Conservation (phyloP, 1,140 invertebrate species). For the Plodia interpunctella region DNA sequence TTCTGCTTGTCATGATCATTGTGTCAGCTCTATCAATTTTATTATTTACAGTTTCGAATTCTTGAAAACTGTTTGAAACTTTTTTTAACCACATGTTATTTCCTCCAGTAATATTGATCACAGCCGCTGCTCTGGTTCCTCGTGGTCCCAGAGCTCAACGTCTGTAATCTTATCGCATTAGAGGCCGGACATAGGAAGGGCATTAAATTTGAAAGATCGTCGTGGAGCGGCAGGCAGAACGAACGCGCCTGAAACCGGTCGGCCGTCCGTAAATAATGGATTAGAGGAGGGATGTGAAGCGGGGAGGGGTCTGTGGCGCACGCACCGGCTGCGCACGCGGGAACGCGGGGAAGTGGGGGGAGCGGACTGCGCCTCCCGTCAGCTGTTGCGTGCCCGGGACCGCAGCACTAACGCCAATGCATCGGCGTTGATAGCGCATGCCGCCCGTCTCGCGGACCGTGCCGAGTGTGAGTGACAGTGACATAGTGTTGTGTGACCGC, state of each 20-base stretch:
- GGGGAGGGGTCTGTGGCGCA: conserved; percentile 32
- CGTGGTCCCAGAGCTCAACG: conserved; percentile 35
- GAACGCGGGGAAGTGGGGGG: conserved; percentile 30
- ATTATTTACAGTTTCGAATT: no score
- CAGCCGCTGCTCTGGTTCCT: conserved; percentile 18
- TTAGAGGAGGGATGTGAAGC: conserved; percentile 49
- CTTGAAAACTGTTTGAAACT: background rate
- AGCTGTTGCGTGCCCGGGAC: conserved; percentile 71
- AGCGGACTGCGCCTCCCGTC: conserved; percentile 63
- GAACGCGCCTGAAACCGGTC: conserved; percentile 74
- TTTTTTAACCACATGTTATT: background rate
- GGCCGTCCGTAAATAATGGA: conserved; percentile 75
- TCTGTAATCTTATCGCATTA: conserved; percentile 71
- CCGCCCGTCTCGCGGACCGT: conserved; percentile 36
- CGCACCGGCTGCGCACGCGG: conserved; percentile 49
- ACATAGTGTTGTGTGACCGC: conserved; percentile 42
- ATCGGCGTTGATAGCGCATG: conserved; percentile 62
- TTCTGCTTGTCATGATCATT: no score
- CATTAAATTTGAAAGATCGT: conserved; percentile 74
- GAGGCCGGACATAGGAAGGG: conserved; percentile 75
- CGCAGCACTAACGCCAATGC: conserved; percentile 60
- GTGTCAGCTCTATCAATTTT: no score
- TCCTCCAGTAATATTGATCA: background rate
- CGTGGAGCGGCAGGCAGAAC: conserved; percentile 58
- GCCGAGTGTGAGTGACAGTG: conserved; percentile 37